Evolutionary conservation across 2,888 invertebrate genomes (phyloP), one percentile per base, ranked within the genome.

Genomic region (Slavum lentiscoides): DNA sequence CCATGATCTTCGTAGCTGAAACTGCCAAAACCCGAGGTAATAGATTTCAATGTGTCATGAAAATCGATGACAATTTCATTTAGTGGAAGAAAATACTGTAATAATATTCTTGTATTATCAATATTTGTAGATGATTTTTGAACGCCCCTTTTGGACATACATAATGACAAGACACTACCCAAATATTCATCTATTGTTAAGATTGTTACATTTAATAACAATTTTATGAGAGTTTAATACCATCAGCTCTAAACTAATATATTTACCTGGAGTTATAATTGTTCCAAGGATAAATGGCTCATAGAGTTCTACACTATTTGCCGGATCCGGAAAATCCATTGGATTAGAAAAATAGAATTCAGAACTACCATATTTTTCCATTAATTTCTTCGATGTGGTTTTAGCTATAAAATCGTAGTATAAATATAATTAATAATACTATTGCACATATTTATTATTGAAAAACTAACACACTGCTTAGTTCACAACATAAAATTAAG

Each of bases 1-100:
- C 95, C 97, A 85, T 91, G 87, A 85, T 95, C 93, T 87, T 96
- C 95, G 85, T 97, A 97, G 87, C 96, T 96, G 86, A 97, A 97
- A 86, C 95, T 95, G 1, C 97, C 98, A 88, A 96, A 98, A 53
- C 98, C 98, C 0, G 97, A 97, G 5, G 94, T 93, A 23, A 95
- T 85, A 19, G 94, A 92, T 87, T 98, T 98, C 3, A 98, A 88
- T 6, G 90, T 89, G 86, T 98, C 98, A 85, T 97, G 97, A 86
- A 99, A 98, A 87, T 98, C 97, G 13, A 97, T 88, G 19, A 98
- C 92, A 43, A 98, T 93, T 89, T 99, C 98, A 84, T 93, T 94
- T 9, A 99, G 88, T 0, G 98, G 98, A 74, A 99, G 87, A 59
- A 92, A 87, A 85, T 92, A 96, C 84, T 93, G 92, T 86, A 97